Evolutionary conservation across 2,113 vertebrate genomes (phyloP), one percentile per base, ranked within the genome.

Genomic region (Pogona vitticeps): DNA sequence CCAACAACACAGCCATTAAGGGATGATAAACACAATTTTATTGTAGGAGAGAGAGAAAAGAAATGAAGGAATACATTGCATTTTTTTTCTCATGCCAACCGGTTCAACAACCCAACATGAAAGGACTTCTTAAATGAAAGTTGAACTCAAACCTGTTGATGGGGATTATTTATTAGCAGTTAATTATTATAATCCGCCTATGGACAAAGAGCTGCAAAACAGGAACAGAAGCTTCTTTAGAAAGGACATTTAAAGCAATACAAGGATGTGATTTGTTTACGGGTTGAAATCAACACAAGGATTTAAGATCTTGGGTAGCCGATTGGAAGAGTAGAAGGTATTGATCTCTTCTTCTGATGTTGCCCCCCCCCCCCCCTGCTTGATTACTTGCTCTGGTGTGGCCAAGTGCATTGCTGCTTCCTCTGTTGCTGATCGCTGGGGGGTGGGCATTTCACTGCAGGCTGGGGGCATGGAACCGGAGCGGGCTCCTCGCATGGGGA

Each of bases 371-470:
- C 31, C 2, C 1, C 23, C 59, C 18, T n/a, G 28, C 31, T 33
- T 0, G 56, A 8, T 86, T 59, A 86, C 71, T 86, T 86, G 6
- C 42, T 72, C 40, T 86, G 85, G 18, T 2, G 78, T 0, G 85
- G 85, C 85, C 85, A 86, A 6, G 58, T 40, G 71, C 38, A 75
- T 0, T 70, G 31, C 13, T 86, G 85, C 58, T 86, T 86, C 58
- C 20, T 81, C 40, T 86, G 85, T 31, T 86, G 85, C 2, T 81
- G 78, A 36, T 81, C 78, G 20, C 2, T 12, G 8, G 70, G 70
- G 10, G 85, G 58, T 56, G 78, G 85, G 52, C 82, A 73, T 83
- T 83, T 83, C 3, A 36, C 6, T 0, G 14, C 21, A 38, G 82
- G 40, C 12, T 38, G 61, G 2, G 31, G 8, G 36, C 79, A 42